These are phyloP conservation scores for Taenioides sp. DNA, from an alignment of 2,797 vertebrate genomes.

Conservation along the genomic window DNA sequence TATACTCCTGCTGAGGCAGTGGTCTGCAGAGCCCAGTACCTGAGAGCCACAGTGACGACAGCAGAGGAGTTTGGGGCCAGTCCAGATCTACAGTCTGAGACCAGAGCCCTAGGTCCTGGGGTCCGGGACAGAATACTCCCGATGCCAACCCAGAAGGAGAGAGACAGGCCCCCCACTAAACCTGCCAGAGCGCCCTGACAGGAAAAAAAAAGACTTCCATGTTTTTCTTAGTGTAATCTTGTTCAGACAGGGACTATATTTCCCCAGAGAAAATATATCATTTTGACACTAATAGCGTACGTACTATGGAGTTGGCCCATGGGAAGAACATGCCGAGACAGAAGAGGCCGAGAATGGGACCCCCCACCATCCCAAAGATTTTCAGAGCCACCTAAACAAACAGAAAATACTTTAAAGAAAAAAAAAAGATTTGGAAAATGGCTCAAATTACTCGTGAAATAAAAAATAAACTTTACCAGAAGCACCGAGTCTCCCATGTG, in stretches of 20 bases:
- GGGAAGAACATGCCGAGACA: constrained; percentile 91
- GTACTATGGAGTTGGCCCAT: constrained; percentile 83
- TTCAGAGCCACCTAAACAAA: constrained; percentile 85
- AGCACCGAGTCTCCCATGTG: constrained; percentile 84
- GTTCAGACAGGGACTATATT: no score
- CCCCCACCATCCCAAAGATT: constrained; percentile 94
- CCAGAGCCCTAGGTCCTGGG: accelerated
- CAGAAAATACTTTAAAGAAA: not conserved
- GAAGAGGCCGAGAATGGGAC: constrained; percentile 88
- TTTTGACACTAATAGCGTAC: no score
- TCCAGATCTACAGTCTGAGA: constrained; percentile 27
- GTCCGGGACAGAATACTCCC: constrained; percentile 77
- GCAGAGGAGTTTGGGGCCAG: constrained; percentile 23
- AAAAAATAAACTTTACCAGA: constrained; percentile 68
- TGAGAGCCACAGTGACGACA: constrained; percentile 54
- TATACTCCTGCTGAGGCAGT: no score
- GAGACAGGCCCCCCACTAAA: constrained; percentile 78
- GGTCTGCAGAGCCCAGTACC: constrained; percentile 14
- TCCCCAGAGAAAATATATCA: no score
- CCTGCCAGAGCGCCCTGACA: constrained; percentile 85
- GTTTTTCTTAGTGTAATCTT: no score
- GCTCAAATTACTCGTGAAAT: not conserved
- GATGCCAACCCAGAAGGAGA: constrained; percentile 91
- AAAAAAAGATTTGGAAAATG: not conserved
- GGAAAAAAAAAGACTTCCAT: not conserved